A percentile compares a stretch with the other conserved stretches of the same genome.
Evolutionary conservation across 1,140 invertebrate species (phyloP).

Genomic region (Sarcophaga bullata): DNA sequence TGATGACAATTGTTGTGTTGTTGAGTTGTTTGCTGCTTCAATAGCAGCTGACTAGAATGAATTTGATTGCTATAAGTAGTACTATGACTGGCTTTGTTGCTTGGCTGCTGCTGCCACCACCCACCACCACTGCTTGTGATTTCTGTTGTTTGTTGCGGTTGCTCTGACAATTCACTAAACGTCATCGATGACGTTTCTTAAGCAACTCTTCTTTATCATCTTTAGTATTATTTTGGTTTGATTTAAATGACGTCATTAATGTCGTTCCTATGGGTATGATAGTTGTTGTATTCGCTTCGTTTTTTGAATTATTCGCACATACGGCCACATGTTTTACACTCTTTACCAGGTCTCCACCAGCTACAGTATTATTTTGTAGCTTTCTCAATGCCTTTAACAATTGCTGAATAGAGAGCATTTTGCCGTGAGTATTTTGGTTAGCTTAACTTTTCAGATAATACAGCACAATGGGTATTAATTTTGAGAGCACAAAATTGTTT

Average conservation of each 20-base stretch:
- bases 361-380: constrained; percentile 42
- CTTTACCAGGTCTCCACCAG: constrained; percentile 40
- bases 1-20: constrained; percentile 5
- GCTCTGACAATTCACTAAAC: constrained; percentile 46
- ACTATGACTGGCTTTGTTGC: not conserved
- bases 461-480: not conserved
- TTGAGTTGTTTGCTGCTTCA: constrained; percentile 26
- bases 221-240: not conserved
- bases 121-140: too few relatives aligned
- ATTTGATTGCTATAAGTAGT: not conserved
- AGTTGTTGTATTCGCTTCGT: not conserved
- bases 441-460: not conserved
- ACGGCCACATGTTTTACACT: constrained; percentile 39
- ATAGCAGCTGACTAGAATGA: constrained; percentile 21
- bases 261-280: not conserved
- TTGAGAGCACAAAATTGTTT: not conserved
- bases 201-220: constrained; percentile 3
- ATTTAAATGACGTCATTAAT: constrained; percentile 44
- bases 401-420: constrained; percentile 61
- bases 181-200: constrained; percentile 45
- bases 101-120: too few relatives aligned
- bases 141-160: constrained; percentile 41
- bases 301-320: not conserved
- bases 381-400: constrained; percentile 54
- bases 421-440: constrained; percentile 2